Percentiles rank a stretch among this genome's conserved stretches.
Evolutionary conservation across 2,888 invertebrate species (phyloP).

Genomic region (Coelinius sp.): DNA sequence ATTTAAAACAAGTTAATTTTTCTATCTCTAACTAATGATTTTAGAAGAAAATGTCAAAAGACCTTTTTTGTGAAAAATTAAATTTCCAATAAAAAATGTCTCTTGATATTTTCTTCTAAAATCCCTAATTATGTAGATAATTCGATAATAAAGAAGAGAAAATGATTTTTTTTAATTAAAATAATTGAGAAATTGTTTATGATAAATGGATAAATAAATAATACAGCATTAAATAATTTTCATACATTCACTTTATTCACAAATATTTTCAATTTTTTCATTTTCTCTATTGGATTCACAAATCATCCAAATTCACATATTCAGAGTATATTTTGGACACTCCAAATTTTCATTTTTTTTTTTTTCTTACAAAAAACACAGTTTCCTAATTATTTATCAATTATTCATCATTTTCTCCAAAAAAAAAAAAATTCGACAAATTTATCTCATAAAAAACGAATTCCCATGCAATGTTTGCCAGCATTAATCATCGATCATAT

Average conservation of each 20-base stretch:
- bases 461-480: background rate
- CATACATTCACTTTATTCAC: conserved; percentile 7
- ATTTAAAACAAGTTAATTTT: too few species aligned
- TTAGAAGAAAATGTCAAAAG: too few species aligned
- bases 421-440: background rate
- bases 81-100: too few species aligned
- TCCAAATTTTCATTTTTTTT: background rate
- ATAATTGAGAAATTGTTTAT: too few species aligned
- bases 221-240: background rate
- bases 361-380: background rate
- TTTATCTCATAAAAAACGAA: background rate
- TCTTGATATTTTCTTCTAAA: too few species aligned
- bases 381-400: background rate
- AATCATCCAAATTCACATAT: background rate
- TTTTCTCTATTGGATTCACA: conserved; percentile 8
- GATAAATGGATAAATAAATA: too few species aligned
- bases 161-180: too few species aligned
- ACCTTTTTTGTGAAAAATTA: too few species aligned
- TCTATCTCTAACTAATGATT: too few species aligned
- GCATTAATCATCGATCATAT: background rate
- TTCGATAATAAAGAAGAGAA: too few species aligned
- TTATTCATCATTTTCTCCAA: background rate
- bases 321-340: background rate
- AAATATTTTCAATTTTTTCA: background rate
- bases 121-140: too few species aligned